These are phyloP conservation scores for Echinometra lucunter DNA, from an alignment of 53 echinoderm and acorn worm genomes.

Conservation along the genomic window DNA sequence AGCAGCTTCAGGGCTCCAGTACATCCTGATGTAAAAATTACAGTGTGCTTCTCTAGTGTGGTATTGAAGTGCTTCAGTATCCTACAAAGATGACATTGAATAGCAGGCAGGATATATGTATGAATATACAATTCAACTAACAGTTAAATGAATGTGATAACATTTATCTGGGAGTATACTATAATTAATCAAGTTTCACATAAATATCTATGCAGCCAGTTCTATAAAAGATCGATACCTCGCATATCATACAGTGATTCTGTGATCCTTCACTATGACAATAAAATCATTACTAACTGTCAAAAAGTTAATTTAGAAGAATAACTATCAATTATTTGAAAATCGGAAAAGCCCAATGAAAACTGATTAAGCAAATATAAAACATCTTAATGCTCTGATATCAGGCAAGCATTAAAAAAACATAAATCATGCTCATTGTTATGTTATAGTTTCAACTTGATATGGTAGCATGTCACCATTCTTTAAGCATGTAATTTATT, in stretches of 20 bases:
- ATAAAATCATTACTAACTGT: too few species aligned
- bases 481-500: neutral
- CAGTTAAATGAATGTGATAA: too few species aligned
- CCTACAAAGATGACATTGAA: conserved; percentile 59
- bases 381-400: too few species aligned
- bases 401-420: too few species aligned
- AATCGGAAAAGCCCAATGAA: neutral
- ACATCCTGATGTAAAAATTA: conserved; percentile 94
- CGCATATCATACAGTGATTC: too few species aligned
- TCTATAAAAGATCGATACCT: too few species aligned
- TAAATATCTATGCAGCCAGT: too few species aligned
- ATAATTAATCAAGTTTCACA: too few species aligned
- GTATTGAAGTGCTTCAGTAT: conserved; percentile 91
- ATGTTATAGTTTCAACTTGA: neutral
- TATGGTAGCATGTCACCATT: neutral
- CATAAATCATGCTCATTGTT: too few species aligned
- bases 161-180: too few species aligned
- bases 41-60: conserved; percentile 80
- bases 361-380: neutral
- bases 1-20: conserved; percentile 91
- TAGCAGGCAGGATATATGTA: neutral
- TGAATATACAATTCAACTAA: neutral
- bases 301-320: too few species aligned
- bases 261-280: too few species aligned
- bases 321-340: neutral